A percentile compares a stretch with the other conserved stretches of the same genome.
phyloP scores from a whole-genome alignment of 2,797 vertebrate genomes.

The Taeniopygia guttata region DNA sequence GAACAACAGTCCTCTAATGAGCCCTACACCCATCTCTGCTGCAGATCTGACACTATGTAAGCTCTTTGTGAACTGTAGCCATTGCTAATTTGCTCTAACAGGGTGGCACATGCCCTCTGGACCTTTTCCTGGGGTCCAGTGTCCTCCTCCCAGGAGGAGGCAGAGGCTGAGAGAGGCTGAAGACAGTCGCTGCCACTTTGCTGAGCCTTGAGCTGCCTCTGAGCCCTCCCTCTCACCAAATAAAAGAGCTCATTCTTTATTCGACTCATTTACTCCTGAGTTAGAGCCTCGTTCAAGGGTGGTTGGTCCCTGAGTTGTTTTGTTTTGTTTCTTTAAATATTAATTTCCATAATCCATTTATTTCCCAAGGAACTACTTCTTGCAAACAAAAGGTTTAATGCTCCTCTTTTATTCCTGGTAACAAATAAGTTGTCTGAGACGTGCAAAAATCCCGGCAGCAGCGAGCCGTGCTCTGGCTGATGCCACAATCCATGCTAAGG shows the following conservation, averaged over 20 bases:
- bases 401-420: conserved; percentile 37
- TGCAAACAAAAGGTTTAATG: conserved; percentile 38
- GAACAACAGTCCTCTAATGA: not conserved
- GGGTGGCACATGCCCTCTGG: rapidly evolving
- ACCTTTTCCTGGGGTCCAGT: not conserved
- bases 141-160: not conserved
- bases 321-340: conserved; percentile 63
- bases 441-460: not conserved
- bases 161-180: not conserved
- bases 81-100: rapidly evolving
- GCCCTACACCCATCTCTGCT: not conserved
- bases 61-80: not conserved
- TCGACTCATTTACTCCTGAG: conserved; percentile 31
- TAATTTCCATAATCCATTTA: conserved; percentile 60
- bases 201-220: not conserved
- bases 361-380: conserved; percentile 57
- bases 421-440: conserved; percentile 50
- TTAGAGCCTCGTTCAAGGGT: conserved; percentile 48
- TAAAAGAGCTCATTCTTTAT: conserved; percentile 13
- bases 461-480: not conserved
- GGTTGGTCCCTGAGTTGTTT: conserved; percentile 35
- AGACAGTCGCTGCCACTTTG: rapidly evolving
- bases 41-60: not conserved
- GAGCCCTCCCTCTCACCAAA: not conserved
- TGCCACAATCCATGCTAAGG: rapidly evolving